A percentile compares a stretch with the other conserved stretches of the same genome.
Conservation (phyloP, 1,140 invertebrate species). For the Aphaenogaster ashmeadi region DNA sequence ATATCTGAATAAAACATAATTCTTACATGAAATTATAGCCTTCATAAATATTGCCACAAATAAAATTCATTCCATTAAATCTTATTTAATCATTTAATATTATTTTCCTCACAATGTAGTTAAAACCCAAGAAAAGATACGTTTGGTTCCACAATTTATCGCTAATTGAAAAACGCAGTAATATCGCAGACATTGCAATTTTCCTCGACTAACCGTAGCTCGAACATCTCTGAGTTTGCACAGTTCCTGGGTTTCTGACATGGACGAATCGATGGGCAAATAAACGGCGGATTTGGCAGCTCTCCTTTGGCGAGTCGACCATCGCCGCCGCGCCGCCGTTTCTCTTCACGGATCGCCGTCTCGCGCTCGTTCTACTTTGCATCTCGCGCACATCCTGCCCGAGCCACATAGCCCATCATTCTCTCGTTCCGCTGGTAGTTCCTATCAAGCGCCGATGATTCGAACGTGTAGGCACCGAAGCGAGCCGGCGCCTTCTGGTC, state of each 20-base stretch:
- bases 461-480: conserved; percentile 75
- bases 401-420: conserved; percentile 66
- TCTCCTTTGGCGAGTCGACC: conserved; percentile 71
- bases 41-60: background rate
- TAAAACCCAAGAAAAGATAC: background rate
- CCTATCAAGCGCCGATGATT: conserved; percentile 78
- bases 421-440: conserved; percentile 71
- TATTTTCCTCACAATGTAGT: background rate
- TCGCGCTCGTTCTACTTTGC: conserved; percentile 73
- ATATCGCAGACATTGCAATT: conserved; percentile 22
- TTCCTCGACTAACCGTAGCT: conserved; percentile 5
- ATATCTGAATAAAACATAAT: background rate
- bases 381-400: conserved; percentile 72
- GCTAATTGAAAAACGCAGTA: conserved; percentile 25
- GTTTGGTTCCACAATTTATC: background rate
- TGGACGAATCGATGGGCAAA: conserved; percentile 76
- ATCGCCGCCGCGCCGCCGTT: conserved; percentile 36
- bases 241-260: conserved; percentile 60
- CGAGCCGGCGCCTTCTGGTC: conserved; percentile 75
- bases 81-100: background rate
- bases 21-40: background rate
- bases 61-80: background rate
- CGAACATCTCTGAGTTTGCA: conserved; percentile 50
- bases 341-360: conserved; percentile 33
- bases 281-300: conserved; percentile 76